phyloP scores from a whole-genome alignment of 2,888 invertebrate genomes.

The Drosophila hamatofila region DNA sequence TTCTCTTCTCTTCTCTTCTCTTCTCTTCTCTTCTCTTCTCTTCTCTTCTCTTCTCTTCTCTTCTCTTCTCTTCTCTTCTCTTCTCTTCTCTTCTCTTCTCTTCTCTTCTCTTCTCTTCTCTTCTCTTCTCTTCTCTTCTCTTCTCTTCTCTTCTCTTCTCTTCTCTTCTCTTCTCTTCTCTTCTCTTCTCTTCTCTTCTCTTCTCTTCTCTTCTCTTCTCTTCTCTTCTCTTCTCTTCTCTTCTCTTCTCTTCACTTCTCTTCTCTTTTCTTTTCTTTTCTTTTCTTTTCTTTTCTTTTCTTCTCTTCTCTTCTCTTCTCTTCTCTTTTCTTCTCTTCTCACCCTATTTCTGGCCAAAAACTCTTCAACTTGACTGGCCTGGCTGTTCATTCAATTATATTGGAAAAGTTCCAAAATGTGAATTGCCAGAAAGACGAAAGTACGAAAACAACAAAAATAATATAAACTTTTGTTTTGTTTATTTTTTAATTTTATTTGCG shows the following conservation, averaged over 20 bases:
- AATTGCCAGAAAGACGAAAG: background rate
- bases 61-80: background rate
- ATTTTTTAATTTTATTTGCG: slow-evolving; percentile 21
- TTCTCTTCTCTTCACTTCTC: background rate
- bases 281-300: too few relatives aligned
- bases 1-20: background rate
- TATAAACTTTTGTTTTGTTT: slow-evolving; percentile 14
- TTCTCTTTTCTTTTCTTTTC: background rate
- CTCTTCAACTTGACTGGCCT: background rate
- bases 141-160: background rate
- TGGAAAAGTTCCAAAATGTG: slow-evolving; percentile 15
- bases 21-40: background rate
- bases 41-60: background rate
- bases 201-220: background rate
- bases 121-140: background rate
- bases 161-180: too few relatives aligned
- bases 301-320: background rate
- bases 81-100: background rate
- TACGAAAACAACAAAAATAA: slow-evolving; percentile 1
- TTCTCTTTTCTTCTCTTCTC: background rate
- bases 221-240: background rate
- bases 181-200: too few relatives aligned
- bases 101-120: background rate
- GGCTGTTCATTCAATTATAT: slow-evolving; percentile 11
- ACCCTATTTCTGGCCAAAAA: background rate